Conservation (phyloP, 2,797 vertebrate species). For the Synanceia verrucosa region DNA sequence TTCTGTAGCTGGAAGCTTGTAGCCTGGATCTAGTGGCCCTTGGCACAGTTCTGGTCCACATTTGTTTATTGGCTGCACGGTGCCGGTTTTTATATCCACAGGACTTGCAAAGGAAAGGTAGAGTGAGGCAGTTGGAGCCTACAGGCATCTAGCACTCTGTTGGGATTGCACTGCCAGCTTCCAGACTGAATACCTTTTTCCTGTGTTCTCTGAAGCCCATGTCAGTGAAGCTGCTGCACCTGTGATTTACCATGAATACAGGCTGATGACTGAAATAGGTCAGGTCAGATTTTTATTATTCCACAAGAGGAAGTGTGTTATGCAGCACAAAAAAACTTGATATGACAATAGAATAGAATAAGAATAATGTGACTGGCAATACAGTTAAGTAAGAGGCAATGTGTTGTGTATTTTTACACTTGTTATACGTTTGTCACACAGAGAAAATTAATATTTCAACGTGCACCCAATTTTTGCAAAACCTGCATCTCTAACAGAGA, state of each 20-base stretch:
- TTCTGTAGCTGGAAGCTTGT: constrained; percentile 14
- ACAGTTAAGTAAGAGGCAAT: background rate
- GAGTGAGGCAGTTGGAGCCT: background rate
- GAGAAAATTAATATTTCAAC: background rate
- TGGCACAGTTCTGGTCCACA: constrained; percentile 15
- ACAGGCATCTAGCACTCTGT: constrained; percentile 4
- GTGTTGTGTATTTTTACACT: background rate
- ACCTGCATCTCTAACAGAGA: background rate
- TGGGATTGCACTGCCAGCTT: constrained; percentile 9
- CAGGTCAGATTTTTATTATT: no score
- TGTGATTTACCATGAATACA: background rate
- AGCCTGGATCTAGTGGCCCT: background rate
- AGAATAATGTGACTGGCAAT: background rate
- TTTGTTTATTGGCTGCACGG: background rate
- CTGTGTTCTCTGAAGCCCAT: background rate
- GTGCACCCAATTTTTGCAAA: background rate
- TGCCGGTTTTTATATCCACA: constrained; percentile 6
- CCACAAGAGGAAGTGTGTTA: background rate
- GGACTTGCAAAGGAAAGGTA: constrained; percentile 11
- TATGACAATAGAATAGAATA: background rate
- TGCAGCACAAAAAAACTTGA: background rate
- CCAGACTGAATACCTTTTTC: constrained; percentile 12
- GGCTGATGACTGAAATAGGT: constrained; percentile 2
- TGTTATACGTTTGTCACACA: background rate
- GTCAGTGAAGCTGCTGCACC: background rate